Percentiles rank a stretch among this genome's conserved stretches.
phyloP scores from a whole-genome alignment of 2,797 vertebrate genomes.

The Sarcophilus harrisii region DNA sequence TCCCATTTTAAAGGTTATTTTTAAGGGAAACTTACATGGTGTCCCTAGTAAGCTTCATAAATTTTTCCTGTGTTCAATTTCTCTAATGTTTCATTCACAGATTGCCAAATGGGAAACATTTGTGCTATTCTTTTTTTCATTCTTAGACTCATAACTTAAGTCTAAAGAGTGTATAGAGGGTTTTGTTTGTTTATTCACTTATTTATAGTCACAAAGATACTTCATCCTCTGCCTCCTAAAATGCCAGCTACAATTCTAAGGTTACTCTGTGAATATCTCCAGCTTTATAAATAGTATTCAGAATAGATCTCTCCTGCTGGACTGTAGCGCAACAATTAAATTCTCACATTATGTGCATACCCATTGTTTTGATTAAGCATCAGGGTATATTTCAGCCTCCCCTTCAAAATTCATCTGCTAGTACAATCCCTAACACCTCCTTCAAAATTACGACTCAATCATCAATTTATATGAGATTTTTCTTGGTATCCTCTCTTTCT shows the following conservation, averaged over 20 bases:
- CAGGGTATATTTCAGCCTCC: background rate
- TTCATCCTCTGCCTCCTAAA: background rate
- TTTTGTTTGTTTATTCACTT: background rate
- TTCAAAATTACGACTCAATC: background rate
- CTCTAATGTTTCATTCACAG: background rate
- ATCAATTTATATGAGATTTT: background rate
- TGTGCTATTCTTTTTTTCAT: background rate
- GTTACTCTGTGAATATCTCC: background rate
- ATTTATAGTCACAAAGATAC: background rate
- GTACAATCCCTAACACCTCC: background rate
- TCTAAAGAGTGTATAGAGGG: background rate
- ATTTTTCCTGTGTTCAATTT: background rate
- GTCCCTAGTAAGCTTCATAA: conserved; percentile 15
- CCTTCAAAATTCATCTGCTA: background rate
- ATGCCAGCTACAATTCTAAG: background rate
- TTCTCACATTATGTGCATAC: background rate
- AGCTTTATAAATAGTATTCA: background rate
- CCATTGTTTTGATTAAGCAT: background rate
- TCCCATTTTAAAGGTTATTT: background rate
- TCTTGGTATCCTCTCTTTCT: background rate
- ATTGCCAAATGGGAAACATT: background rate
- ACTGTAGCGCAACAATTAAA: background rate
- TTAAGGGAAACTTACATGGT: background rate
- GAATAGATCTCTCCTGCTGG: background rate
- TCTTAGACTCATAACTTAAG: background rate